Evolutionary conservation across 1,140 invertebrate genomes (phyloP).

Genomic region (Pseudoatta argentina): DNA sequence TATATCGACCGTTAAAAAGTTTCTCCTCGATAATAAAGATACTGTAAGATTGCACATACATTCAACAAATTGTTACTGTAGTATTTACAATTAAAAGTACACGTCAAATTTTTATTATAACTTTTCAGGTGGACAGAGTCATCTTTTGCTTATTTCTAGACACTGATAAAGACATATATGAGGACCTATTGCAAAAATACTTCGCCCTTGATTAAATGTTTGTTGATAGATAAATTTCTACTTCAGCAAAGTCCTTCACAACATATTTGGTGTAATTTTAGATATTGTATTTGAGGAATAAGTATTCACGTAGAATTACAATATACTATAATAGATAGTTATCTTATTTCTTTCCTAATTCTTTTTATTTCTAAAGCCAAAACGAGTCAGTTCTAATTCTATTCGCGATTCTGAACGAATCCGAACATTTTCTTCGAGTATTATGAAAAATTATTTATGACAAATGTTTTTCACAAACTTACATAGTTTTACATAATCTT

Average conservation of each 20-base stretch:
- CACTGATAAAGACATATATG: slow-evolving; percentile 91
- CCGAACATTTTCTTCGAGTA: too few relatives aligned
- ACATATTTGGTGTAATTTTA: background rate
- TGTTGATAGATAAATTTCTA: background rate
- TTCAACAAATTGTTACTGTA: background rate
- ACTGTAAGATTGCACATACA: slow-evolving; percentile 80
- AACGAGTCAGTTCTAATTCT: too few relatives aligned
- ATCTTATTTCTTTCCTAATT: background rate
- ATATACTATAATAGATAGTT: background rate
- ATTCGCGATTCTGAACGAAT: too few relatives aligned
- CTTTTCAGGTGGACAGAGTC: slow-evolving; percentile 89
- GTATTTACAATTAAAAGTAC: background rate
- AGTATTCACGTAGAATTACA: slow-evolving; percentile 53
- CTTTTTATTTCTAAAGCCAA: too few relatives aligned
- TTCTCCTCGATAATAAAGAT: slow-evolving; percentile 88
- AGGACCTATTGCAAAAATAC: slow-evolving; percentile 90
- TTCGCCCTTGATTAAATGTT: slow-evolving; percentile 87
- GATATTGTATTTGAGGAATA: slow-evolving; percentile 46
- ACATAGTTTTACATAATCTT: too few relatives aligned
- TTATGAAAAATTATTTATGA: too few relatives aligned
- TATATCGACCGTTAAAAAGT: slow-evolving; percentile 89
- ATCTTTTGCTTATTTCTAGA: slow-evolving; percentile 94
- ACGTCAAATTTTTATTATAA: slow-evolving; percentile 65
- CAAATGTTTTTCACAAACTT: too few relatives aligned
- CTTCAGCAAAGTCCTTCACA: background rate